Conservation (phyloP, 92 coral and sea anemone genomes). For the Actinernus sp. region DNA sequence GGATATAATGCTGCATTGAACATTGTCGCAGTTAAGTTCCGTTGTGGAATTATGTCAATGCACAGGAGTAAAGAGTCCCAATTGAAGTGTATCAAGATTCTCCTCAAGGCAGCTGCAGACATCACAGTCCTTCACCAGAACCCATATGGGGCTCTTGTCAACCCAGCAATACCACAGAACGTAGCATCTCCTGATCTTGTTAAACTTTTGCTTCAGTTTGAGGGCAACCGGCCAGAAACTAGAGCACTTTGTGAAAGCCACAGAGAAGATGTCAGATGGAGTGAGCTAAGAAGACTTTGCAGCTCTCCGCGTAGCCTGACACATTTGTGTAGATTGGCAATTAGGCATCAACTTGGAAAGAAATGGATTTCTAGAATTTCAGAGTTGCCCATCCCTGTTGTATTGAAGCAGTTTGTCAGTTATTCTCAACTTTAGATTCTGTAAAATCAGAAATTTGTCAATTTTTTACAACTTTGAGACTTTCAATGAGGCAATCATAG, state of each 20-base stretch:
- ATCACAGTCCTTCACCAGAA: conserved; percentile 39
- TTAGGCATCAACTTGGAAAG: conserved; percentile 51
- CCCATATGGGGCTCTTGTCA: conserved; percentile 53
- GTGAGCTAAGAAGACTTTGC: conserved; percentile 29
- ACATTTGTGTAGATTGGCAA: conserved; percentile 67
- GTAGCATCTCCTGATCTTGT: conserved; percentile 35
- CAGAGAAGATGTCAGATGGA: conserved; percentile 30
- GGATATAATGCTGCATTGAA: conserved; percentile 75
- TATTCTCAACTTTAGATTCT: background rate
- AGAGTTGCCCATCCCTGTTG: conserved; percentile 65
- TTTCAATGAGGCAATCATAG: too few species aligned
- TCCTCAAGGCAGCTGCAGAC: conserved; percentile 70
- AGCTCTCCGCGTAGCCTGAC: conserved; percentile 66
- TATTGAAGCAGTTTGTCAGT: conserved; percentile 46
- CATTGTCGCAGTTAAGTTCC: conserved; percentile 49
- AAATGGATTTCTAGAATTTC: conserved; percentile 35
- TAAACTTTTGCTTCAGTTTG: conserved; percentile 58
- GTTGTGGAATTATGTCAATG: conserved; percentile 16
- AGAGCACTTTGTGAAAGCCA: conserved; percentile 25
- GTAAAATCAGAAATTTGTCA: too few species aligned
- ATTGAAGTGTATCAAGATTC: conserved; percentile 64
- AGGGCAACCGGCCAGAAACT: conserved; percentile 36
- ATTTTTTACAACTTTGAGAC: too few species aligned
- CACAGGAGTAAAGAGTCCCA: conserved; percentile 32
- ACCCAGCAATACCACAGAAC: conserved; percentile 39